Evolutionary conservation across 2,113 vertebrate species (phyloP).

Genomic region (Amphiprion ocellaris): DNA sequence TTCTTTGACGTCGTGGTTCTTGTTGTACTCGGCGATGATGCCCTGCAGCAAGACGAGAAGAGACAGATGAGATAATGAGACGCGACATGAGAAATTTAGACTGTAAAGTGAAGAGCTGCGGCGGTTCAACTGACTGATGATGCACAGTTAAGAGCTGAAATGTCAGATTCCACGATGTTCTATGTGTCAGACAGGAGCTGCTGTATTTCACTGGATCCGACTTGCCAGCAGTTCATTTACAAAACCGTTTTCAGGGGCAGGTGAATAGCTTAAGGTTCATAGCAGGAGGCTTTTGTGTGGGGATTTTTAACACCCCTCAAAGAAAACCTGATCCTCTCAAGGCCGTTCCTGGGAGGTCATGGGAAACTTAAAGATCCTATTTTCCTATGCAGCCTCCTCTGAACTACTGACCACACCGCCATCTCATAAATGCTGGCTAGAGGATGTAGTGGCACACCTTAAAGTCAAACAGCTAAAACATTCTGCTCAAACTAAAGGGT

Average conservation of each 20-base stretch:
- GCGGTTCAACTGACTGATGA: not conserved
- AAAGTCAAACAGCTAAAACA: too few species aligned
- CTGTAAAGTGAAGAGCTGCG: not conserved
- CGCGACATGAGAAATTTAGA: not conserved
- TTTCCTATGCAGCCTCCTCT: not conserved
- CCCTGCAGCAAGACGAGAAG: conserved; percentile 83
- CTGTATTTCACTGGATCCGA: not conserved
- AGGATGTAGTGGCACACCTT: too few species aligned
- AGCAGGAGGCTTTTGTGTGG: too few species aligned
- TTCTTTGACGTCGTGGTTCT: conserved; percentile 95
- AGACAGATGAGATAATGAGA: not conserved
- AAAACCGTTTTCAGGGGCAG: not conserved
- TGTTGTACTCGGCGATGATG: conserved; percentile 97
- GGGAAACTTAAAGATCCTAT: not conserved
- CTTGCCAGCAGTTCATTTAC: not conserved
- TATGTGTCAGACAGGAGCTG: not conserved
- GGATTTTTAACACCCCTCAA: not conserved
- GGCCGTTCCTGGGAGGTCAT: not conserved
- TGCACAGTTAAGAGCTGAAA: not conserved
- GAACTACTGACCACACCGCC: not conserved
- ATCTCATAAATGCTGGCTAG: too few species aligned
- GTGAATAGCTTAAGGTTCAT: too few species aligned
- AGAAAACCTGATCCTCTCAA: not conserved
- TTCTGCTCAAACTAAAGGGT: too few species aligned
- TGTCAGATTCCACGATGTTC: not conserved